Percentiles rank a stretch among this genome's conserved stretches.
phyloP scores from a whole-genome alignment of 2,888 invertebrate species.

The Diaprepes abbreviatus region DNA sequence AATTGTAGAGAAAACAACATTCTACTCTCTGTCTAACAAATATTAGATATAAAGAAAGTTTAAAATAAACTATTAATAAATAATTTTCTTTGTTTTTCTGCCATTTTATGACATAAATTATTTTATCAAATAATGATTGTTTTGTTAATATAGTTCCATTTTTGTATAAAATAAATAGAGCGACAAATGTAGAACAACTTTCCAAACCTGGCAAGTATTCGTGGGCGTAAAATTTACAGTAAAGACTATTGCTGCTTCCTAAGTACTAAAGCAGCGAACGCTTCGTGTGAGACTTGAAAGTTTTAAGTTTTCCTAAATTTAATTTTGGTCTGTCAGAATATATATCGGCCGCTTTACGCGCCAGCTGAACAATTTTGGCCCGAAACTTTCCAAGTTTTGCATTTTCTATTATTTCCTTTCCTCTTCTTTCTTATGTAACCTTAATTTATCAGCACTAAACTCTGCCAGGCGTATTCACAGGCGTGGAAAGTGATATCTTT shows the following conservation, averaged over 20 bases:
- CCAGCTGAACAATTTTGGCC: conserved; percentile 24
- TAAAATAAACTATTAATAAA: too few relatives aligned
- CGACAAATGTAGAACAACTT: background rate
- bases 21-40: too few relatives aligned
- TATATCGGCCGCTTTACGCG: conserved; percentile 33
- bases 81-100: too few relatives aligned
- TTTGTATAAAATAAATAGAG: background rate
- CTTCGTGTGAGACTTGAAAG: conserved; percentile 1
- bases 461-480: background rate
- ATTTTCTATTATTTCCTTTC: conserved; percentile 3
- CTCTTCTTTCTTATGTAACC: background rate
- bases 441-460: conserved; percentile 5
- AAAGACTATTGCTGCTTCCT: conserved; percentile 1
- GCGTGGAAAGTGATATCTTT: background rate
- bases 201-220: background rate
- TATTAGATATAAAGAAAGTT: too few relatives aligned
- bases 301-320: conserved; percentile 34
- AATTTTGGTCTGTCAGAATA: conserved; percentile 31
- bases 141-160: too few relatives aligned
- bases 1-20: too few relatives aligned
- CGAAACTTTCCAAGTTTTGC: conserved; percentile 16
- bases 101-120: too few relatives aligned
- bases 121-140: too few relatives aligned
- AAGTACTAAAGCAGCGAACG: conserved; percentile 6
- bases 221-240: conserved; percentile 6